Conservation (phyloP, 2,113 vertebrate genomes). For the Plotosus lineatus region DNA sequence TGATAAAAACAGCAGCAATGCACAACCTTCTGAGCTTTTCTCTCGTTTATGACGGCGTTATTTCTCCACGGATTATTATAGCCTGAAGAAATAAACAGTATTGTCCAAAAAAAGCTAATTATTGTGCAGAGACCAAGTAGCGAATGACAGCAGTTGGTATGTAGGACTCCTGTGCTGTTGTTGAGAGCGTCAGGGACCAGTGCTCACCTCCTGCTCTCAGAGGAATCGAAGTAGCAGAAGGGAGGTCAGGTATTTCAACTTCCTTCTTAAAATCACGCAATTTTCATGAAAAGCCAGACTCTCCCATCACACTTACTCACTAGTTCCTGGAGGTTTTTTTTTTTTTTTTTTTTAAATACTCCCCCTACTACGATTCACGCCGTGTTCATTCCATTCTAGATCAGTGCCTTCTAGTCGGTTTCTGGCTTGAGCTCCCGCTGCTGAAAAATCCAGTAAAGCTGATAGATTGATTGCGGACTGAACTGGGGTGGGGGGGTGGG, state of each 20-base stretch:
- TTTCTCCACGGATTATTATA: neutral
- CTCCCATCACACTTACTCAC: slow-evolving; percentile 4
- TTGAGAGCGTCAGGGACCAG: neutral
- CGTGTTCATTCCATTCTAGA: slow-evolving; percentile 61
- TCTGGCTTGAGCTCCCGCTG: slow-evolving; percentile 22
- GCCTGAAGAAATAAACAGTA: neutral
- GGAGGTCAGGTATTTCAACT: neutral
- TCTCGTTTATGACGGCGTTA: neutral
- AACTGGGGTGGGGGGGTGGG: neutral
- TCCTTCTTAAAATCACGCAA: neutral
- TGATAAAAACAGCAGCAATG: neutral
- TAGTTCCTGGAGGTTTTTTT: neutral
- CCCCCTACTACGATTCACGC: neutral
- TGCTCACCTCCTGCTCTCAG: neutral
- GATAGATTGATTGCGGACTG: neutral
- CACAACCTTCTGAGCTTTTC: neutral
- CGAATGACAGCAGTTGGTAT: neutral
- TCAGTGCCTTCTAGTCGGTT: slow-evolving; percentile 33
- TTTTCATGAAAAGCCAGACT: neutral
- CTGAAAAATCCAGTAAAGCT: slow-evolving; percentile 49
- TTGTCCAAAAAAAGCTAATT: neutral
- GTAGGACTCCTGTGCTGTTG: slow-evolving; percentile 1
- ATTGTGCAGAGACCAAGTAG: neutral
- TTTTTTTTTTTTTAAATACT: neutral
- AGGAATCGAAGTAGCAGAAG: neutral